These are phyloP conservation scores for Eretmochelys imbricata DNA, from an alignment of 2,113 vertebrate genomes.

Conservation along the genomic window DNA sequence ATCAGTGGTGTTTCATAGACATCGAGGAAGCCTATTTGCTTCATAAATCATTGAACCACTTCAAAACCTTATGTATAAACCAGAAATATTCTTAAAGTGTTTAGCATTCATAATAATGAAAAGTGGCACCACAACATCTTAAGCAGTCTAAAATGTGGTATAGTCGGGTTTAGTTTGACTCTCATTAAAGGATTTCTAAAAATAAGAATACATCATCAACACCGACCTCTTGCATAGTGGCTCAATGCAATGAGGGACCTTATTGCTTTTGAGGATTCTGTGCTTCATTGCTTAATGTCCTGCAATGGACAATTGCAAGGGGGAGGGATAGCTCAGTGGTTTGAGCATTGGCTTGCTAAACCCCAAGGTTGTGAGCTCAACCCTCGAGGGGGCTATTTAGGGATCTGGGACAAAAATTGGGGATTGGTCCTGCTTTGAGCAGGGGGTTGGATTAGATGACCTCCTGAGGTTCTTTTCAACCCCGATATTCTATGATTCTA, in stretches of 20 bases:
- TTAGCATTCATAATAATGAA: conserved; percentile 83
- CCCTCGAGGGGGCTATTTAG: no score
- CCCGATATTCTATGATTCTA: no score
- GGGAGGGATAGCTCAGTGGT: no score
- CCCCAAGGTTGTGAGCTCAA: no score
- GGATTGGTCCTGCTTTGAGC: no score
- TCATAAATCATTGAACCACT: conserved; percentile 80
- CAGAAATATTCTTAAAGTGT: conserved; percentile 78
- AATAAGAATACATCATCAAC: conserved; percentile 71
- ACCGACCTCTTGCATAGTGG: conserved; percentile 71
- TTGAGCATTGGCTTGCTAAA: no score
- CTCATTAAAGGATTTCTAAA: conserved; percentile 75
- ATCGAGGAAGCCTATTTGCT: conserved; percentile 74
- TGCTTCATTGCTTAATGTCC: conserved; percentile 73
- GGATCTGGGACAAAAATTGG: no score
- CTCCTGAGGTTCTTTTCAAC: no score
- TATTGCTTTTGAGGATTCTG: conserved; percentile 68
- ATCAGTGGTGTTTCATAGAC: conserved; percentile 65
- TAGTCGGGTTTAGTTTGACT: conserved; percentile 60
- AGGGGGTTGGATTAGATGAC: no score
- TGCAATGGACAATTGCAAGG: background rate
- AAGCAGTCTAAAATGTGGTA: conserved; percentile 71
- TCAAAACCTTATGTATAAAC: conserved; percentile 74
- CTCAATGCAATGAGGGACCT: conserved; percentile 64
- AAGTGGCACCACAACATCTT: conserved; percentile 73